phyloP scores from a whole-genome alignment of 2,888 invertebrate species.

The Holacanthella duospinosa region DNA sequence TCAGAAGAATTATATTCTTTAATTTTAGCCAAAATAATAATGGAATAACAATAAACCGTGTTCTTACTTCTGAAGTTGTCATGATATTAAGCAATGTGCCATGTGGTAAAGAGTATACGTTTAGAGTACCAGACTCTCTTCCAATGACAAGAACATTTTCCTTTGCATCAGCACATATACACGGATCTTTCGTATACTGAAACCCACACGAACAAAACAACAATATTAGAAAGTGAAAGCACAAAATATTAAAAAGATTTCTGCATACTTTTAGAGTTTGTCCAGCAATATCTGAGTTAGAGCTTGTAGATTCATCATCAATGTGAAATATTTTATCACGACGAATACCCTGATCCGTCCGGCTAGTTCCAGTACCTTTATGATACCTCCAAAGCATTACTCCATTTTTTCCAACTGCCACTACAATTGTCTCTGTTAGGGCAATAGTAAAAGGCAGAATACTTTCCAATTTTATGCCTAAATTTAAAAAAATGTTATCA shows the following conservation, averaged over 20 bases:
- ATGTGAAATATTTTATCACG: conserved; percentile 66
- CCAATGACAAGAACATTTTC: conserved; percentile 77
- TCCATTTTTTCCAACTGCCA: conserved; percentile 23
- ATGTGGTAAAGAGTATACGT: conserved; percentile 78
- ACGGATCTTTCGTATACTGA: conserved; percentile 63
- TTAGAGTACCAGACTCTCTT: conserved; percentile 75
- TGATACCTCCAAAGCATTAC: conserved; percentile 29
- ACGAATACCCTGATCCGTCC: conserved; percentile 38
- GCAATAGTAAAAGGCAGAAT: conserved; percentile 28
- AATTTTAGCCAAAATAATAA: no score
- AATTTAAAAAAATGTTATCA: no score
- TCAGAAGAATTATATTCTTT: no score
- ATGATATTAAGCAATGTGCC: conserved; percentile 54
- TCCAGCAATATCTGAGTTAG: background rate
- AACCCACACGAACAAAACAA: no score
- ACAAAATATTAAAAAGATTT: no score
- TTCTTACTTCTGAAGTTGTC: conserved; percentile 8
- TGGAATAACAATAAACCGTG: no score
- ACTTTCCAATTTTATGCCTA: conserved; percentile 14
- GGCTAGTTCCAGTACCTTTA: conserved; percentile 31
- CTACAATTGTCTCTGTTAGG: conserved; percentile 21
- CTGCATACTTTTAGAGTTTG: conserved; percentile 10
- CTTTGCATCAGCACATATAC: conserved; percentile 69
- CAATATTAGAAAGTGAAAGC: no score
- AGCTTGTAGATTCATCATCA: conserved; percentile 57